These are phyloP conservation scores for Melanchra persicariae DNA, from an alignment of 2,888 invertebrate genomes.

Conservation along the genomic window DNA sequence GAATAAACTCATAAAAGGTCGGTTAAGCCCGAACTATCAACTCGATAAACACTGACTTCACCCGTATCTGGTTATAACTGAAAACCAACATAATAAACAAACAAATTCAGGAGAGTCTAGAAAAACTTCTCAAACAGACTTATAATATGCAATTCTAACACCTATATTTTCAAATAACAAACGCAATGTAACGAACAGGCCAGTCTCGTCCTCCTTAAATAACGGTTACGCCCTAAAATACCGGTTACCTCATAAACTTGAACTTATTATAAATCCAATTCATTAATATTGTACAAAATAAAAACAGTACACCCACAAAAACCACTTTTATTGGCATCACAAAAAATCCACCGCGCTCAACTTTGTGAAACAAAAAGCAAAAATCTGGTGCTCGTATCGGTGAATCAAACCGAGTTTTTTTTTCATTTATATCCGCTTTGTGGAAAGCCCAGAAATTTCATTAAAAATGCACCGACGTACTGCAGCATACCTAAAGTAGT, in stretches of 20 bases:
- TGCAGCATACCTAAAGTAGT: constrained; percentile 64
- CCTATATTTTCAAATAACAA: neutral
- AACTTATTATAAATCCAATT: constrained; percentile 40
- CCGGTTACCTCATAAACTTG: constrained; percentile 12
- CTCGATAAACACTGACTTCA: too few relatives aligned
- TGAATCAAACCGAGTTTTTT: constrained; percentile 77
- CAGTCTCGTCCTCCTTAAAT: neutral
- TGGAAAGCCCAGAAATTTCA: constrained; percentile 86
- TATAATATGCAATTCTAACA: too few relatives aligned
- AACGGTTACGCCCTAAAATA: constrained; percentile 3
- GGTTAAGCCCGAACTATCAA: too few relatives aligned
- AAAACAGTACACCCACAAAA: constrained; percentile 44
- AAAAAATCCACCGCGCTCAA: constrained; percentile 63
- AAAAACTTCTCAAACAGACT: too few relatives aligned
- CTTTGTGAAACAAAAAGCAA: constrained; percentile 66
- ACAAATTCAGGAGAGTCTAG: too few relatives aligned
- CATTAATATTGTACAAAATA: constrained; percentile 51
- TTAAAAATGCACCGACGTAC: constrained; percentile 76
- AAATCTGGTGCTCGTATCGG: constrained; percentile 71
- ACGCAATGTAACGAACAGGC: neutral
- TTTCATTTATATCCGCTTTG: constrained; percentile 83
- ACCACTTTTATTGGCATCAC: constrained; percentile 47
- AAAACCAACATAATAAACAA: too few relatives aligned
- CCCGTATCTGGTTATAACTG: too few relatives aligned
- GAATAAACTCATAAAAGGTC: neutral